Evolutionary conservation across 2,888 invertebrate genomes (phyloP).

Genomic region (Dynastes hyllus): DNA sequence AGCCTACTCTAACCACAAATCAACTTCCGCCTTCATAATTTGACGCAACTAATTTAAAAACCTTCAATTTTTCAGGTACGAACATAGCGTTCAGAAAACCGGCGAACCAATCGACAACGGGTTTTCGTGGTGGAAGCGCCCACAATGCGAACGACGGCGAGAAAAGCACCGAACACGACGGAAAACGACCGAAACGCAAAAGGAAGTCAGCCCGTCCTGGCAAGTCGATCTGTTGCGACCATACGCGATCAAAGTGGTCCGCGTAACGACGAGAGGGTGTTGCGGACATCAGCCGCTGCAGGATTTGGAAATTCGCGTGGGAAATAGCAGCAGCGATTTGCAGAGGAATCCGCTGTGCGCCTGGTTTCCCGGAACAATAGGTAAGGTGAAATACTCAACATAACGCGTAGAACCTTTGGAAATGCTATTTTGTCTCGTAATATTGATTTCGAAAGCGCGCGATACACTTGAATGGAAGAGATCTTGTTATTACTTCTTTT

Average conservation of each 20-base stretch:
- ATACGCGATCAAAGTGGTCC: slow-evolving; percentile 88
- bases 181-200: slow-evolving; percentile 89
- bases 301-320: slow-evolving; percentile 92
- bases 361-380: slow-evolving; percentile 93
- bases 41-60: background rate
- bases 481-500: background rate
- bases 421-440: background rate
- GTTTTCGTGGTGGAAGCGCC: slow-evolving; percentile 87
- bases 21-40: background rate
- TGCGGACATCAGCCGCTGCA: slow-evolving; percentile 92
- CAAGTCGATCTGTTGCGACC: slow-evolving; percentile 89
- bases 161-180: slow-evolving; percentile 87
- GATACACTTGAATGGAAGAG: slow-evolving; percentile 5
- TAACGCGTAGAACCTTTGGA: too few relatives aligned
- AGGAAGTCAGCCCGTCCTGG: slow-evolving; percentile 96
- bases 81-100: slow-evolving; percentile 91
- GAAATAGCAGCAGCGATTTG: slow-evolving; percentile 90
- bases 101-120: slow-evolving; percentile 92
- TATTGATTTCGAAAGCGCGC: too few relatives aligned
- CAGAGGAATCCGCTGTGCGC: slow-evolving; percentile 93
- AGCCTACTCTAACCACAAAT: background rate
- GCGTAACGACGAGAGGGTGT: slow-evolving; percentile 89
- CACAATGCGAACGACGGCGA: slow-evolving; percentile 93
- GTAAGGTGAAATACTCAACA: slow-evolving; percentile 70
- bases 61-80: slow-evolving; percentile 75